phyloP scores from a whole-genome alignment of 2,888 invertebrate species.

The Idaea dimidiata region DNA sequence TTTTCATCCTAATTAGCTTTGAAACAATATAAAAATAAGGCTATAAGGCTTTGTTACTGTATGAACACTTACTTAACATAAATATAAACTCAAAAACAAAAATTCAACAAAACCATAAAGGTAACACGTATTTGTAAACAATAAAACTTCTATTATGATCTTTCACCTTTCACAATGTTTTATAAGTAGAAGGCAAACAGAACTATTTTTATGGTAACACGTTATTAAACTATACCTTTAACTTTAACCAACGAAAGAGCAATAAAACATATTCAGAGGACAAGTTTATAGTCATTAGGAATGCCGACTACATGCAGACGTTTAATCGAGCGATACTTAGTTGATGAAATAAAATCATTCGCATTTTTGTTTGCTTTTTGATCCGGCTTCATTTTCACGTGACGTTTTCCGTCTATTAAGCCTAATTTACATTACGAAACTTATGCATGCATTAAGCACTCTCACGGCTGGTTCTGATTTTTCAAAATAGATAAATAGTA shows the following conservation, averaged over 20 bases:
- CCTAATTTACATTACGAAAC: too few species aligned
- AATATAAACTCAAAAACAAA: neutral
- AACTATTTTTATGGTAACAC: neutral
- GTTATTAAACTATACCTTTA: neutral
- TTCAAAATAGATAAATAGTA: too few species aligned
- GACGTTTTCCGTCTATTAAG: too few species aligned
- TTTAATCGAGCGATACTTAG: neutral
- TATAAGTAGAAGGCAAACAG: neutral
- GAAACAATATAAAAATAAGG: too few species aligned
- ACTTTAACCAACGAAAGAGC: neutral
- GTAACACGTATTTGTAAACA: neutral
- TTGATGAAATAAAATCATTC: too few species aligned
- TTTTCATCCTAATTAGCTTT: too few species aligned
- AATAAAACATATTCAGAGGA: neutral
- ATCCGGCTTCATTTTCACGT: too few species aligned
- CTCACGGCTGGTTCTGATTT: too few species aligned
- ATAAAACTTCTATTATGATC: neutral
- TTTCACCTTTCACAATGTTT: slow-evolving; percentile 1
- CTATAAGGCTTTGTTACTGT: too few species aligned
- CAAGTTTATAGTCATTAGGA: neutral
- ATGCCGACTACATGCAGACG: neutral
- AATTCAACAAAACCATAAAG: neutral
- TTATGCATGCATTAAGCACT: too few species aligned
- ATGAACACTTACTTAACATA: neutral
- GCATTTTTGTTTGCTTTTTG: too few species aligned